These are phyloP conservation scores for Mobula birostris DNA, from an alignment of 2,113 vertebrate genomes.

Conservation along the genomic window DNA sequence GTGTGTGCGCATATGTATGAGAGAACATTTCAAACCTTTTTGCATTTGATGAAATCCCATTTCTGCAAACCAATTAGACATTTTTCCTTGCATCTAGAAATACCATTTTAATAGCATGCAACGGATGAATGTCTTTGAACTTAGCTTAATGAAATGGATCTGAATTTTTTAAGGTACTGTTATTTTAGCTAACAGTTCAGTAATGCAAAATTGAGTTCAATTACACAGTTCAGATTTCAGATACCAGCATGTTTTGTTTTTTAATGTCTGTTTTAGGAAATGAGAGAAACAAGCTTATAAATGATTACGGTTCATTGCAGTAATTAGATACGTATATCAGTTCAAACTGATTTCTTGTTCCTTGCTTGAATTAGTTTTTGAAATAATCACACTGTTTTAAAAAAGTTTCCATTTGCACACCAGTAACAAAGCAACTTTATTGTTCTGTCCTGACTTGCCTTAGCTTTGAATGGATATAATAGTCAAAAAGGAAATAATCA, in stretches of 20 bases:
- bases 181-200: not conserved
- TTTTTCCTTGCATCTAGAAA: not conserved
- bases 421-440: not conserved
- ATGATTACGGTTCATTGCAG: not conserved
- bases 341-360: not conserved
- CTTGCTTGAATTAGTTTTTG: not conserved
- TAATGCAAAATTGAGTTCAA: not conserved
- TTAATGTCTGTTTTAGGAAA: not conserved
- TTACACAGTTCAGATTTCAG: not conserved
- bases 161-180: too few relatives aligned
- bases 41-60: not conserved
- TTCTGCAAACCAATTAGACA: not conserved
- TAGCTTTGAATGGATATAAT: not conserved
- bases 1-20: too few relatives aligned
- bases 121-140: not conserved
- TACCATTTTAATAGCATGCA: not conserved
- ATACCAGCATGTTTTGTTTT: not conserved
- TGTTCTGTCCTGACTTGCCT: slow-evolving; percentile 13
- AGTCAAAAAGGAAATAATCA: not conserved
- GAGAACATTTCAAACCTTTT: too few relatives aligned
- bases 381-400: not conserved
- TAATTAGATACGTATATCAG: not conserved
- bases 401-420: not conserved
- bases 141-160: not conserved
- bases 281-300: not conserved